phyloP scores from a whole-genome alignment of 1,140 invertebrate genomes.

The Epicauta chinensis region DNA sequence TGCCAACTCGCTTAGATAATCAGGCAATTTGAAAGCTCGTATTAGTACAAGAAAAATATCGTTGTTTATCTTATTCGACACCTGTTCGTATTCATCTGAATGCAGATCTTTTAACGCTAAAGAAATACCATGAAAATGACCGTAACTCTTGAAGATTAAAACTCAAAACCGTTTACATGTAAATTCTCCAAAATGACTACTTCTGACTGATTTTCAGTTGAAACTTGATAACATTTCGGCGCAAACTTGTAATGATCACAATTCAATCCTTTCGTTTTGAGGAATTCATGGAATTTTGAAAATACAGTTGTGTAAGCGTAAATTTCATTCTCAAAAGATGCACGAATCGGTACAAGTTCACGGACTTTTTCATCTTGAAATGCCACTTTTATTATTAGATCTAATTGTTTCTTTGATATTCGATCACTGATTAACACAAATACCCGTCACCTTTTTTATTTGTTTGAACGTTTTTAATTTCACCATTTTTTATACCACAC shows the following conservation, averaged over 20 bases:
- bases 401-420: too few species aligned
- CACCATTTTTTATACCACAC: too few species aligned
- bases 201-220: not conserved
- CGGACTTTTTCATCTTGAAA: conserved; percentile 4
- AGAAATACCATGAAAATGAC: conserved; percentile 1
- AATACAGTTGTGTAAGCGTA: not conserved
- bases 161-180: not conserved
- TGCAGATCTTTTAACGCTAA: conserved; percentile 1
- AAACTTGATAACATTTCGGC: not conserved
- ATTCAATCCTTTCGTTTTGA: not conserved
- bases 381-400: conserved; percentile 3
- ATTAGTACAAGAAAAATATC: too few species aligned
- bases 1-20: too few species aligned
- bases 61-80: not conserved
- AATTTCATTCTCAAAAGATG: conserved; percentile 2
- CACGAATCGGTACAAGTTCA: conserved; percentile 1
- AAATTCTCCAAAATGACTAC: conserved; percentile 4
- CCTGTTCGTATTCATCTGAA: not conserved
- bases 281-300: not conserved
- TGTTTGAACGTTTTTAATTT: too few species aligned
- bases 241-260: not conserved
- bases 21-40: not conserved
- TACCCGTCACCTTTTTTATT: too few species aligned
- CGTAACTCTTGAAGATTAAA: not conserved
- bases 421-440: not conserved